A percentile compares a stretch with the other conserved stretches of the same genome.
These are phyloP conservation scores for Hypomecis atomaria DNA, from an alignment of 2,888 invertebrate species.

Conservation along the genomic window DNA sequence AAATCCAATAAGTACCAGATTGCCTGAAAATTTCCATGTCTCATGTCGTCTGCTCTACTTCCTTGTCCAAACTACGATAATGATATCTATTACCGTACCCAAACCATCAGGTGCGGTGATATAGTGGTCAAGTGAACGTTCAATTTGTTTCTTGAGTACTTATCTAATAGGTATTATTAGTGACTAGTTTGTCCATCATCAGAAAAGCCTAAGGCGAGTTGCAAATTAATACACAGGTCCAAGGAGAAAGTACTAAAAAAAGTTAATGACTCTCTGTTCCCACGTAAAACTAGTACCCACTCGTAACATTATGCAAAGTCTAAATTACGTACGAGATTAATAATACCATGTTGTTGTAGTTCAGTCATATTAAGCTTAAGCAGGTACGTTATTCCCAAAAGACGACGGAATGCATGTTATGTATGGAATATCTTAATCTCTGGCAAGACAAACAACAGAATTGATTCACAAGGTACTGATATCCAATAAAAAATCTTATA, in stretches of 20 bases:
- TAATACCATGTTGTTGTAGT: background rate
- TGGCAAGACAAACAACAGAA: no score
- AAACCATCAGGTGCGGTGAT: background rate
- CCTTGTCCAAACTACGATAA: background rate
- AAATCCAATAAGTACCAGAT: no score
- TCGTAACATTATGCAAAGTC: constrained; percentile 9
- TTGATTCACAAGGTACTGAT: no score
- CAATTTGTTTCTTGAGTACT: constrained; percentile 11
- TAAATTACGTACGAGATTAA: constrained; percentile 29
- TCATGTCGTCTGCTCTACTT: no score
- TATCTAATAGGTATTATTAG: constrained; percentile 25
- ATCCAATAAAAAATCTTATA: no score
- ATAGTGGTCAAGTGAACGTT: constrained; percentile 2
- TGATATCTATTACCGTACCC: background rate
- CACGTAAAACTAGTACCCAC: constrained; percentile 22
- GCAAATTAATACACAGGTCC: constrained; percentile 18
- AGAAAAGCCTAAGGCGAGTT: constrained; percentile 25
- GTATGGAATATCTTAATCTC: no score
- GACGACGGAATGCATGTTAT: no score
- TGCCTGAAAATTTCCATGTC: no score
- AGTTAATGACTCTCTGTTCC: constrained; percentile 21
- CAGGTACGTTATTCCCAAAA: no score
- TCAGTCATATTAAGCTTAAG: no score
- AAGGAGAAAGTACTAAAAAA: constrained; percentile 28
- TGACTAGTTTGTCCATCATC: constrained; percentile 26